A percentile compares a stretch with the other conserved stretches of the same genome.
Conservation (phyloP, 2,888 invertebrate genomes). For the Agrochola macilenta region DNA sequence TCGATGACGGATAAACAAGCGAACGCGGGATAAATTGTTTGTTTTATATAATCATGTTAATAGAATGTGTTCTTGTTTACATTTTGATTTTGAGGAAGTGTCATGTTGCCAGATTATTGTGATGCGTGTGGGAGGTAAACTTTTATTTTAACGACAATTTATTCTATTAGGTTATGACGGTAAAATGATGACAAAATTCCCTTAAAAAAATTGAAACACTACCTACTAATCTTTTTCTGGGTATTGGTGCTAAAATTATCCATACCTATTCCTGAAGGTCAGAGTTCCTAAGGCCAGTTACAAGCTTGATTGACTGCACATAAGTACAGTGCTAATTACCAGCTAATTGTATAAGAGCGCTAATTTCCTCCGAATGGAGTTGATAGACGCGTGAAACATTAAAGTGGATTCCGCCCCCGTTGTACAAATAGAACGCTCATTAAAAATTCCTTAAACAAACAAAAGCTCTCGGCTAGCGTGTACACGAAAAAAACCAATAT, state of each 20-base stretch:
- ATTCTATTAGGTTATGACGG: too few relatives aligned
- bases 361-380: constrained; percentile 49
- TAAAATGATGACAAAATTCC: neutral
- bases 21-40: constrained; percentile 62
- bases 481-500: constrained; percentile 88
- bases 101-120: neutral
- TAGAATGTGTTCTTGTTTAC: constrained; percentile 48
- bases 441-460: constrained; percentile 88
- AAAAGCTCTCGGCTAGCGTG: constrained; percentile 83
- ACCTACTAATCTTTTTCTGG: neutral
- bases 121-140: neutral
- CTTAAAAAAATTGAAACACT: neutral
- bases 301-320: neutral
- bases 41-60: constrained; percentile 60
- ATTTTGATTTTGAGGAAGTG: constrained; percentile 18
- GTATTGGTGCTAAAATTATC: neutral
- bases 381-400: constrained; percentile 56
- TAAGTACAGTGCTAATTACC: neutral
- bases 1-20: constrained; percentile 60
- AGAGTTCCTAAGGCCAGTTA: neutral
- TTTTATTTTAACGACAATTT: neutral
- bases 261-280: neutral
- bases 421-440: constrained; percentile 77
- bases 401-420: constrained; percentile 67
- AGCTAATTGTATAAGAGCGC: constrained; percentile 29